Evolutionary conservation across 2,888 invertebrate species (phyloP).

Genomic region (Maniola hyperantus): DNA sequence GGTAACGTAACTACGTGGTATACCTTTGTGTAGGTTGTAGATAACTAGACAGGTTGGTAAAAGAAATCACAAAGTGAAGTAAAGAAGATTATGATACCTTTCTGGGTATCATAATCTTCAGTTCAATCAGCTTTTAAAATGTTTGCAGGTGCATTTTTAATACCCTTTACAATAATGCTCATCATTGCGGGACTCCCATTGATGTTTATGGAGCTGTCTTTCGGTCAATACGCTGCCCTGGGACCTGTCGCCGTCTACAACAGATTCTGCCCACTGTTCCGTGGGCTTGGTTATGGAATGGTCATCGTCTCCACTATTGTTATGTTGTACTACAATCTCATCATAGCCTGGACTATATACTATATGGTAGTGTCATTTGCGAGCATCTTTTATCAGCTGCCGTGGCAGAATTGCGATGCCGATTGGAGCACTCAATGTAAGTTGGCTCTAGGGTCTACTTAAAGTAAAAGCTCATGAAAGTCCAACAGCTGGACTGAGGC

Average conservation of each 20-base stretch:
- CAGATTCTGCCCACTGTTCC: slow-evolving; percentile 89
- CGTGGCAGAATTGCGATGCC: slow-evolving; percentile 88
- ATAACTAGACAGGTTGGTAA: no score
- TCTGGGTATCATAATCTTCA: background rate
- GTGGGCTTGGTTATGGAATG: slow-evolving; percentile 89
- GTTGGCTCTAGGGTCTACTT: slow-evolving; percentile 48
- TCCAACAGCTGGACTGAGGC: background rate
- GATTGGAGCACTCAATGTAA: slow-evolving; percentile 87
- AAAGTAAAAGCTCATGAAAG: background rate
- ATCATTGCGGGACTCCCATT: slow-evolving; percentile 90
- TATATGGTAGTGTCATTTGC: slow-evolving; percentile 85
- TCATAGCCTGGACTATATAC: slow-evolving; percentile 90
- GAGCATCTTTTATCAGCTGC: slow-evolving; percentile 85
- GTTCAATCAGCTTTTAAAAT: slow-evolving; percentile 1
- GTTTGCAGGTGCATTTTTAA: slow-evolving; percentile 88
- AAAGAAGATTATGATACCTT: no score
- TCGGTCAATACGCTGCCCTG: slow-evolving; percentile 91
- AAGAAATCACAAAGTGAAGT: no score
- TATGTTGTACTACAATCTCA: slow-evolving; percentile 89
- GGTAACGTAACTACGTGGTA: no score
- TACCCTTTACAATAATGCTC: slow-evolving; percentile 92
- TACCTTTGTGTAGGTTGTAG: no score
- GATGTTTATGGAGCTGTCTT: slow-evolving; percentile 92
- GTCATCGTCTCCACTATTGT: slow-evolving; percentile 89
- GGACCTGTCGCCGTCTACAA: slow-evolving; percentile 91